Evolutionary conservation across 92 coral and sea anemone species (phyloP), one percentile per base, ranked within the genome.

Genomic region (Umimayanthus kanabou): DNA sequence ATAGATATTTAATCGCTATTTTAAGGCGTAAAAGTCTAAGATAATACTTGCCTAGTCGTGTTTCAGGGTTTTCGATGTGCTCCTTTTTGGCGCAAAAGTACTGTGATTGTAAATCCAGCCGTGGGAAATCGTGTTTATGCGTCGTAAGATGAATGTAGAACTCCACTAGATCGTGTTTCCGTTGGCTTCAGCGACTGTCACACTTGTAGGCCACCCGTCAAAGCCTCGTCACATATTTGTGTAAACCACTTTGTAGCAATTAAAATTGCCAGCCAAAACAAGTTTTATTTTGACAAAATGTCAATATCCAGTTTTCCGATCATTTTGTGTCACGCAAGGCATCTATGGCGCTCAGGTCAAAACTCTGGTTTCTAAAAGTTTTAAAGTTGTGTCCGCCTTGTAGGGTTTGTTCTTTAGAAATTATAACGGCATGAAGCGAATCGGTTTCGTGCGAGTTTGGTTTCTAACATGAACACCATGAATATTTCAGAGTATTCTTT

Each of bases 401-500:
- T 29, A 29, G 26, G 26, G n/a, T 15, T 58, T 55, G 71, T 80
- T 80, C 15, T 18, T 33, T 53, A 80, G 50, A 47, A 47, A 47
- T 70, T 29, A 28, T 29, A 71, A 8, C 30, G 40, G 18, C 45
- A 74, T 61, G 69, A 61, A 61, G 4, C 69, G 5, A 61, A 23
- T 22, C 23, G 69, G 20, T 20, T 20, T 53, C 22, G 49, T 39
- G 23, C 29, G 50, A 74, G n/a, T 74, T 20, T 39, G 79, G 79
- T 37, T 13, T 33, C 50, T 80, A 22, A 49, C 61, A 29, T 61
- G 85, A 80, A 80, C 47, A 57, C 72, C 14, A 80, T 80, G 84
- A 80, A 80, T 80, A 80, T 80, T 80, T 80, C 47, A 80, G 85
- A 64, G 71, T 80, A 43, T 39, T 80, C 47, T 33, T 80, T 80